A percentile compares a stretch with the other conserved stretches of the same genome.
Conservation (phyloP, 1,140 invertebrate species). For the Pachyrhynchus sulphureomaculatus region DNA sequence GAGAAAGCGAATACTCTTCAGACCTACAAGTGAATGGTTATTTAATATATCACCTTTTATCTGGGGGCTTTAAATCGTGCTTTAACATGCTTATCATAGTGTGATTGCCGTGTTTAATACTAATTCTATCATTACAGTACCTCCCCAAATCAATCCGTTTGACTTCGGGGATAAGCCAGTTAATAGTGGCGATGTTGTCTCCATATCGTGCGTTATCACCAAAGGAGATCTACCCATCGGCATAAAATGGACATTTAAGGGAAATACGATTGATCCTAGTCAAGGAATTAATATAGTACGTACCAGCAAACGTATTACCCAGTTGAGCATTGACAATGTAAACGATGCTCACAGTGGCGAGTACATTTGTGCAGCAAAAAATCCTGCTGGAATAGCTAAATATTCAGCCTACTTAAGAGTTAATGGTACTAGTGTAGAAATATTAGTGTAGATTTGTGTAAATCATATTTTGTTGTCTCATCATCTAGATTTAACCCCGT, state of each 20-base stretch:
- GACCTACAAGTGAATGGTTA: conserved; percentile 66
- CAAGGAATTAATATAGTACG: conserved; percentile 53
- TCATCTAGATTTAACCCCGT: not conserved
- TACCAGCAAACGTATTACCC: conserved; percentile 64
- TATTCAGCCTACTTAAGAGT: conserved; percentile 62
- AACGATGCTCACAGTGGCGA: conserved; percentile 59
- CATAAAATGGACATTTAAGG: conserved; percentile 54
- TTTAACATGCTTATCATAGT: not conserved
- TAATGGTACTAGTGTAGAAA: conserved; percentile 56
- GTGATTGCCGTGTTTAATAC: no score
- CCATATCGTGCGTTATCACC: conserved; percentile 56
- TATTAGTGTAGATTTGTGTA: conserved; percentile 15
- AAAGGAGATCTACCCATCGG: conserved; percentile 60
- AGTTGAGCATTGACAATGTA: conserved; percentile 66
- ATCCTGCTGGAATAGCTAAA: conserved; percentile 62
- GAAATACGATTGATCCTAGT: conserved; percentile 30
- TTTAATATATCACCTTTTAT: not conserved
- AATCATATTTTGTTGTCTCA: not conserved
- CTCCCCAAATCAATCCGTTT: conserved; percentile 58
- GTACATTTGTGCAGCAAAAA: conserved; percentile 67
- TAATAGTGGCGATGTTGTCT: conserved; percentile 59
- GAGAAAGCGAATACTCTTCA: conserved; percentile 67
- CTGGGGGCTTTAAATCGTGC: not conserved
- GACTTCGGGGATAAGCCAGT: conserved; percentile 54
- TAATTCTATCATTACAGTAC: conserved; percentile 47